Percentiles rank a stretch among this genome's conserved stretches.
These are phyloP conservation scores for Shargacucullia verbasci DNA, from an alignment of 2,888 invertebrate species.

Conservation along the genomic window DNA sequence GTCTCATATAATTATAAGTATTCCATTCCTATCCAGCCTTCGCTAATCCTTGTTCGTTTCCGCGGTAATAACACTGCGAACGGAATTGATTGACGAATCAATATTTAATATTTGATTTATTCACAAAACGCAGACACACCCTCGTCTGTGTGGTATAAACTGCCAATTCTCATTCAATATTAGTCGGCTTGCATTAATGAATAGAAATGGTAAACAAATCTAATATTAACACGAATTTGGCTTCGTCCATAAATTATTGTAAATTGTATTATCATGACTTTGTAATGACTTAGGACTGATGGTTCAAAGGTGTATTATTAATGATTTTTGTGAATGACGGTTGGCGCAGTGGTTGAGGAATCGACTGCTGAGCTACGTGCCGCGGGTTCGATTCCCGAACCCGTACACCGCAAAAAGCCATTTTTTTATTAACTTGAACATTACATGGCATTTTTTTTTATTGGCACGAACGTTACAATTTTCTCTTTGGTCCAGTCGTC, in stretches of 20 bases:
- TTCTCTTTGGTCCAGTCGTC: no score
- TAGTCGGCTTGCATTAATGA: constrained; percentile 9
- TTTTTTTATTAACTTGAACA: no score
- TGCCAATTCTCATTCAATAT: constrained; percentile 14
- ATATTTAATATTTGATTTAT: constrained; percentile 31
- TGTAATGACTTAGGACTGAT: background rate
- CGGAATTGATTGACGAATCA: constrained; percentile 28
- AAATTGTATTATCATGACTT: constrained; percentile 12
- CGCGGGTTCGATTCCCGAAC: no score
- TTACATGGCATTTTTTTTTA: no score
- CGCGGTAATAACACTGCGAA: constrained; percentile 3
- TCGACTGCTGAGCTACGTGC: no score
- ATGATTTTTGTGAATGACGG: no score
- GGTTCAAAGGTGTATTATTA: no score
- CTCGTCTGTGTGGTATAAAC: background rate
- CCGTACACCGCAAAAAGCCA: no score
- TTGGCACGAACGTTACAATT: no score
- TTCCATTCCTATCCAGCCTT: constrained; percentile 12
- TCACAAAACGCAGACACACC: constrained; percentile 1
- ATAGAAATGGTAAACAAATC: constrained; percentile 26
- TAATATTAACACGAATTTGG: constrained; percentile 18
- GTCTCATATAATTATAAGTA: background rate
- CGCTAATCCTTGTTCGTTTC: background rate
- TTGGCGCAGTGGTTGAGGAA: no score
- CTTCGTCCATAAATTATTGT: constrained; percentile 15